Base-by-base conservation (phyloP, 2,797 vertebrate genomes). In the Taenioides sp. region DNA sequence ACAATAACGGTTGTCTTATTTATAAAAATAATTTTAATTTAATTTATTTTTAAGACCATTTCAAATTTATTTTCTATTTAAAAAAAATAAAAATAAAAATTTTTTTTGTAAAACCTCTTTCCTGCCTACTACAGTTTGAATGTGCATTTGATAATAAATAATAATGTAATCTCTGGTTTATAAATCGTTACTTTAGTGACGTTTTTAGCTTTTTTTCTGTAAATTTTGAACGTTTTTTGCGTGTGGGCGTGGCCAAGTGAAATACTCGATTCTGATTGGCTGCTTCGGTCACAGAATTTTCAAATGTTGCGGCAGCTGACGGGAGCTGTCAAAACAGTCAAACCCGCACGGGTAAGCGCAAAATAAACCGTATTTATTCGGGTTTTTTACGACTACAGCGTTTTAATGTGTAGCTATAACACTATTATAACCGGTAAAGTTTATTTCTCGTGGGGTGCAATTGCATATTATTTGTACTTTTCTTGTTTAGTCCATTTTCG, bases 251-350 rank as follows among this genome's bases (percentile, higher is more conserved):
- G 86, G 72, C 4, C 54, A 10, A 2, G 0, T 0, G 0, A 0
- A 0, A 27, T 9, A 0, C 61, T 57, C 4, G 16, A 49, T 28
- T 70, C 2, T 89, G 83, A 93, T 94, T 93, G 93, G 93, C 75
- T 76, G 67, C 1, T 2, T n/a, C 0, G 20, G 23, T n/a, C 54
- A 25, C 14, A 20, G 70, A 31, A n/a, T 88, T 92, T 94, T 92
- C 70, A 93, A 93, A 91, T 79, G 12, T 50, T 4, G 72, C 43
- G 27, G 80, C 69, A 61, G 73, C 69, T 58, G 75, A 76, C 75
- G 40, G 12, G 65, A 69, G 71, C 83, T 92, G 89, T 91, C 86
- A 86, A 89, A 85, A 83, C 64, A 18, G 23, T 28, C 5, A 47
- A 57, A 71, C 37, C 49, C 7, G 63, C 4, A 72, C n/a, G 20